Evolutionary conservation across 2,113 vertebrate species (phyloP), one percentile per base, ranked within the genome.

Genomic region (Indri indri): DNA sequence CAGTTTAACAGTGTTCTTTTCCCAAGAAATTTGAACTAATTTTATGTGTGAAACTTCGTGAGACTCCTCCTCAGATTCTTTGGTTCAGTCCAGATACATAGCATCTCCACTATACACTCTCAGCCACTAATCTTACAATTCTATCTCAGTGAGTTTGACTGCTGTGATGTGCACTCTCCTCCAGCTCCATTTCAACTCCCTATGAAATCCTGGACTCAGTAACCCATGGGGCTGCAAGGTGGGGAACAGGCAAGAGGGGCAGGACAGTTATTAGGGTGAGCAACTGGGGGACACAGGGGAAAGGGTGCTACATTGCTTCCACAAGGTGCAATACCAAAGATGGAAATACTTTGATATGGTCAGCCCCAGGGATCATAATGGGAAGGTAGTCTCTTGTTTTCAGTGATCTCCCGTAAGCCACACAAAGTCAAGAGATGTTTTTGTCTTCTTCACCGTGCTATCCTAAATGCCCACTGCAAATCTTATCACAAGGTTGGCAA

Each of bases 1-100:
- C 8, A 47, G 8, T n/a, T 71, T 87, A 74, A 82, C 42, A 96
- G 32, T 61, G 13, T 68, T 77, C 47, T 85, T 90, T 84, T 92
- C 20, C 52, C 8, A 68, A 92, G 34, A 47, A 82, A 86, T 90
- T 66, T 87, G 6, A 95, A 92, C 23, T 16, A 65, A 71, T 71
- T 90, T 94, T 71, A 77, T 50, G 76, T 16, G 16, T 83, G 25
- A 90, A 66, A 66, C 12, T 87, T 90, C 52, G 52, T 52, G 61
- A 84, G 34, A 76, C 23, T 79, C 34, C 87, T 93, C 32, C 68
- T 89, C 16, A 76, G 40, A 71, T 79, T 90, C 3, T 82, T 82
- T 82, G 27, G 47, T 89, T 83, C 34, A 23, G 12, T 32, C 32
- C 22, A 73, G 37, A 50, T 92, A 81, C 30, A 50, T 40, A 65